Evolutionary conservation across 2,113 vertebrate genomes (phyloP).

Genomic region (Thryonomys swinderianus): DNA sequence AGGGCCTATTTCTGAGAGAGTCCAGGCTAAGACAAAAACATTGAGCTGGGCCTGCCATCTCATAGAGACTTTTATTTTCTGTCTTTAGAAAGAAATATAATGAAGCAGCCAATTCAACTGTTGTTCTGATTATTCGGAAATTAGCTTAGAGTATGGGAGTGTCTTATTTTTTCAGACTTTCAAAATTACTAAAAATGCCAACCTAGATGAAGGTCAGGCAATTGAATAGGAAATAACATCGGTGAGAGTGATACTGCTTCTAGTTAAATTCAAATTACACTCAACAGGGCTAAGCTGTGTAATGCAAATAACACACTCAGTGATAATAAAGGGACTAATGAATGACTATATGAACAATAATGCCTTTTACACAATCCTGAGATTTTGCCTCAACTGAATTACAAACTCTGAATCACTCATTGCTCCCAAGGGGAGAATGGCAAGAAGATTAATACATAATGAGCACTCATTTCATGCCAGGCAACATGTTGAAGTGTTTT

Average conservation of each 20-base stretch:
- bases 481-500: slow-evolving; percentile 41
- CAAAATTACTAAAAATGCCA: slow-evolving; percentile 53
- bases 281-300: slow-evolving; percentile 54
- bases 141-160: slow-evolving; percentile 37
- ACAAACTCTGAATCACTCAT: slow-evolving; percentile 66
- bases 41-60: not conserved
- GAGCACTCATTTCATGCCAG: slow-evolving; percentile 51
- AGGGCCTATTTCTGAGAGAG: not conserved
- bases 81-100: slow-evolving; percentile 43
- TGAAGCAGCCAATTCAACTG: slow-evolving; percentile 18
- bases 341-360: slow-evolving; percentile 66
- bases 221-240: slow-evolving; percentile 55
- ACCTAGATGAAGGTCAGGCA: slow-evolving; percentile 53
- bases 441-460: slow-evolving; percentile 58
- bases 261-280: slow-evolving; percentile 70
- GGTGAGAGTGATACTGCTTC: slow-evolving; percentile 59
- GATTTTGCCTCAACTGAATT: slow-evolving; percentile 67
- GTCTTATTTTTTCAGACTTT: slow-evolving; percentile 29
- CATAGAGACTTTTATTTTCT: slow-evolving; percentile 3
- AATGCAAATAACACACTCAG: slow-evolving; percentile 57
- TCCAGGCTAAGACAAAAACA: not conserved
- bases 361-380: slow-evolving; percentile 60
- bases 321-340: slow-evolving; percentile 62
- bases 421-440: slow-evolving; percentile 33
- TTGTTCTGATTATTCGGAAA: slow-evolving; percentile 56